Conservation (phyloP, 2,797 vertebrate genomes). For the Trachurus trachurus region DNA sequence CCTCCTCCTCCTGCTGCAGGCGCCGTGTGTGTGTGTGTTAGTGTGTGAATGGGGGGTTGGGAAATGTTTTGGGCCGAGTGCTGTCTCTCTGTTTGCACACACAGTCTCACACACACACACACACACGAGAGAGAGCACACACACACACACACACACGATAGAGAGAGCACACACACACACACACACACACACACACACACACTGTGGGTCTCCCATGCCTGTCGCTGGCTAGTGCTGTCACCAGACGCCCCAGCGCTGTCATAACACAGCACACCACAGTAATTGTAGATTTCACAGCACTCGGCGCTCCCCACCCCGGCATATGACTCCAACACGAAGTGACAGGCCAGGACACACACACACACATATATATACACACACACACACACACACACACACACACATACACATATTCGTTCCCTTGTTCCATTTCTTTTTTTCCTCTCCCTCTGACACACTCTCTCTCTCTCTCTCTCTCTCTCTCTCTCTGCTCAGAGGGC, state of each 20-base stretch:
- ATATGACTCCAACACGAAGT: slow-evolving; percentile 74
- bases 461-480: neutral
- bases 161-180: slow-evolving; percentile 7
- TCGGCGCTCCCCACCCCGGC: slow-evolving; percentile 56
- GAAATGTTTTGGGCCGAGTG: slow-evolving; percentile 67
- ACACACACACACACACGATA: slow-evolving; percentile 11
- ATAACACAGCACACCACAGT: slow-evolving; percentile 84
- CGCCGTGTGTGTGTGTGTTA: neutral
- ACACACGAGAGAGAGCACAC: neutral
- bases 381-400: slow-evolving; percentile 44
- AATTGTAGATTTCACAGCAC: slow-evolving; percentile 87
- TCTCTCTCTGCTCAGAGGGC: slow-evolving; percentile 16
- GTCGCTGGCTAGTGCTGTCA: slow-evolving; percentile 78
- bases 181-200: slow-evolving; percentile 49
- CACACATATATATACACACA: slow-evolving; percentile 28
- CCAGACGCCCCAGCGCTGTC: slow-evolving; percentile 80
- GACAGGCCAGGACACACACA: slow-evolving; percentile 73
- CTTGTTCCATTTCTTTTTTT: slow-evolving; percentile 47
- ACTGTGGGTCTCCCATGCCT: slow-evolving; percentile 65
- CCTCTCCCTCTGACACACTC: slow-evolving; percentile 17
- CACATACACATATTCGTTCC: slow-evolving; percentile 12
- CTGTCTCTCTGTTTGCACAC: slow-evolving; percentile 77
- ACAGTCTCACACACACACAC: slow-evolving; percentile 29
- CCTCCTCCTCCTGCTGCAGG: neutral
- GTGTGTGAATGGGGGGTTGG: slow-evolving; percentile 9